phyloP scores from a whole-genome alignment of 2,888 invertebrate genomes.

The Hipparchia semele region DNA sequence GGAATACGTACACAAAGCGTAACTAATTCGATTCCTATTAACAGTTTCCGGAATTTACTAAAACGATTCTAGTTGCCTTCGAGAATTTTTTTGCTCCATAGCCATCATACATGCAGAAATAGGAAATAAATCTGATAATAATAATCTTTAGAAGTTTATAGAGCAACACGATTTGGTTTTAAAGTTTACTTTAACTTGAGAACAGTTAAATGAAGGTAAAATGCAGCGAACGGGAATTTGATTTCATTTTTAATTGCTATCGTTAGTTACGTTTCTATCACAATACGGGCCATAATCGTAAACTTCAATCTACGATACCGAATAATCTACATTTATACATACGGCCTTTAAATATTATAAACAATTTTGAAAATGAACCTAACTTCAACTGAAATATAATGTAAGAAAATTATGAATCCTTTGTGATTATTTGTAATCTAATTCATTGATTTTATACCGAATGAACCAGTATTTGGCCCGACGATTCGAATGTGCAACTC shows the following conservation, averaged over 20 bases:
- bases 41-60: constrained; percentile 69
- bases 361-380: constrained; percentile 38
- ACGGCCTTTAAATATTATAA: constrained; percentile 47
- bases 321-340: constrained; percentile 63
- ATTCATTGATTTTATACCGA: no score
- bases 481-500: no score
- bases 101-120: constrained; percentile 58
- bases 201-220: constrained; percentile 4
- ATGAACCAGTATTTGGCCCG: no score
- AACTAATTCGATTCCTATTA: constrained; percentile 58
- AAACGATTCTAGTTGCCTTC: constrained; percentile 48
- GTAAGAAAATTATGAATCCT: neutral
- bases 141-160: constrained; percentile 59
- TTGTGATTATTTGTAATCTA: no score
- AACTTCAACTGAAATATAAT: neutral
- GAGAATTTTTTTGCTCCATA: constrained; percentile 48
- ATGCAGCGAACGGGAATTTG: constrained; percentile 14
- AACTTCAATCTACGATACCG: constrained; percentile 68
- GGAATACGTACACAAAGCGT: constrained; percentile 51
- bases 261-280: constrained; percentile 54
- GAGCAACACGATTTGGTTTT: constrained; percentile 40
- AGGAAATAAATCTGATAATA: constrained; percentile 49
- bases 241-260: constrained; percentile 59
- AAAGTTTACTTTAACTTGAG: constrained; percentile 8
- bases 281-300: constrained; percentile 69